Conservation (phyloP, 2,113 vertebrate genomes). For the Ptyas mucosa region DNA sequence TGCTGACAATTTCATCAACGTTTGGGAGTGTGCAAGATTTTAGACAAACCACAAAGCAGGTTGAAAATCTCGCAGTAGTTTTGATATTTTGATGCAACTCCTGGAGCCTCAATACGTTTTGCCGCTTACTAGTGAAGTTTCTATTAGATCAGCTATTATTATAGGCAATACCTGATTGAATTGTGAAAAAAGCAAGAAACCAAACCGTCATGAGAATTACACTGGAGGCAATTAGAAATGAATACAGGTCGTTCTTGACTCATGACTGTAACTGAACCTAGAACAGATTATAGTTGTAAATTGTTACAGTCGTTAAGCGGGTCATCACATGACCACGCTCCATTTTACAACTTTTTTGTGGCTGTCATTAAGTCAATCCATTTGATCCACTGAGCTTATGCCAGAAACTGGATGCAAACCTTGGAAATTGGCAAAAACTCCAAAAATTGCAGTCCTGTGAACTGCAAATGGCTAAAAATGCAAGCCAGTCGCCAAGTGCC, state of each 20-base stretch:
- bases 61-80: neutral
- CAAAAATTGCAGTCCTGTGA: neutral
- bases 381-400: too few relatives aligned
- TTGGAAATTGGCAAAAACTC: neutral
- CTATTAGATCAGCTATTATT: neutral
- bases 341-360: too few relatives aligned
- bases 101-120: neutral
- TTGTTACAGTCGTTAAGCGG: neutral
- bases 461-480: neutral
- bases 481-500: neutral
- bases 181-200: neutral
- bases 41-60: neutral
- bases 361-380: too few relatives aligned
- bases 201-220: neutral
- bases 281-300: neutral
- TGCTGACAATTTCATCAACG: neutral
- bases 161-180: neutral
- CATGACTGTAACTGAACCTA: neutral
- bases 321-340: too few relatives aligned
- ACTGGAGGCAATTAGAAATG: neutral
- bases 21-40: neutral
- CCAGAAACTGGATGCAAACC: too few relatives aligned
- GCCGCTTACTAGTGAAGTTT: neutral
- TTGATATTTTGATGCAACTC: neutral
- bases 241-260: neutral